Percentiles rank a stretch among this genome's conserved stretches.
Evolutionary conservation across 2,113 vertebrate species (phyloP).

Genomic region (Gnathonemus echidnorhynchus): DNA sequence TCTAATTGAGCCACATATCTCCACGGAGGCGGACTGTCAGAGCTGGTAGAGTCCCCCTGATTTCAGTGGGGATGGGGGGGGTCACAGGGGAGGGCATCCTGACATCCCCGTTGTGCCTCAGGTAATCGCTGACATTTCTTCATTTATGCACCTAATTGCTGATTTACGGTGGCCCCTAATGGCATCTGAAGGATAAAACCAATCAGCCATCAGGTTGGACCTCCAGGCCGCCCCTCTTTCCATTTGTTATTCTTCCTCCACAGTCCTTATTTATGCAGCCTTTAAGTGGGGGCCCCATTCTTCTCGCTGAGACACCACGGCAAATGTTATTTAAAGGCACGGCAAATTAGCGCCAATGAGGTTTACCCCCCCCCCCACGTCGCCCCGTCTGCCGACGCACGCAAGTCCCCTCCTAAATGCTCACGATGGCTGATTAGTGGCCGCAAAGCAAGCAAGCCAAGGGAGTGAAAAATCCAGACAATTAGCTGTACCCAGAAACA

Average conservation of each 20-base stretch:
- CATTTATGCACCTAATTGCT: slow-evolving; percentile 55
- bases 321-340: slow-evolving; percentile 60
- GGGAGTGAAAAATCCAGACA: neutral
- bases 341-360: slow-evolving; percentile 38
- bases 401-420: slow-evolving; percentile 41
- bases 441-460: slow-evolving; percentile 47
- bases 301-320: slow-evolving; percentile 48
- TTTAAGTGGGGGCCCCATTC: slow-evolving; percentile 45
- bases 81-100: slow-evolving; percentile 20
- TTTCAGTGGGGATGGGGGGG: slow-evolving; percentile 20
- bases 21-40: slow-evolving; percentile 30
- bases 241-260: slow-evolving; percentile 37
- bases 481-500: neutral
- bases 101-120: slow-evolving; percentile 36
- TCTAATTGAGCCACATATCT: slow-evolving; percentile 46
- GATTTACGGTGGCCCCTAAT: slow-evolving; percentile 50
- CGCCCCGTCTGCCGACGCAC: slow-evolving; percentile 31
- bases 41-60: slow-evolving; percentile 33
- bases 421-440: slow-evolving; percentile 53
- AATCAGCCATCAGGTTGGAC: slow-evolving; percentile 36
- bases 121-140: slow-evolving; percentile 54
- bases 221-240: slow-evolving; percentile 42
- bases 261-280: slow-evolving; percentile 58
- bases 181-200: slow-evolving; percentile 42
- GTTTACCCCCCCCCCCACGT: slow-evolving; percentile 21